These are phyloP conservation scores for Halichoeres trimaculatus DNA, from an alignment of 2,113 vertebrate genomes.

Conservation along the genomic window DNA sequence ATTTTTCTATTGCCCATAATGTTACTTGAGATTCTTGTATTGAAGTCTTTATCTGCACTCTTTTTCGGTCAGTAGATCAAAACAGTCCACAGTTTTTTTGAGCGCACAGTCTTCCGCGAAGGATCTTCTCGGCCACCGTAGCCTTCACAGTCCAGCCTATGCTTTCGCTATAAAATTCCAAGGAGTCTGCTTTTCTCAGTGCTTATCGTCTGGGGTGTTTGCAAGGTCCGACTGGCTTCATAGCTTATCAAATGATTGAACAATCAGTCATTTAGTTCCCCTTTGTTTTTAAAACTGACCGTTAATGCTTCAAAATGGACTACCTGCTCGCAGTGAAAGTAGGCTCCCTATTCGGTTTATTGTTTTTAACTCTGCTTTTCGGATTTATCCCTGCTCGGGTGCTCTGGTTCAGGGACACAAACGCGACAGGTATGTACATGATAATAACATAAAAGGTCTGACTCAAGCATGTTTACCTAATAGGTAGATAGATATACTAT, in stretches of 20 bases:
- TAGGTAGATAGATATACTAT: too few species aligned
- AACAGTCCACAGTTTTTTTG: too few species aligned
- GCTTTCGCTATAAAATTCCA: neutral
- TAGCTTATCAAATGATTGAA: neutral
- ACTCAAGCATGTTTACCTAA: neutral
- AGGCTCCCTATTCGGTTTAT: constrained; percentile 79
- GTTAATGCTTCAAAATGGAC: constrained; percentile 65
- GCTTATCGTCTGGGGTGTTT: neutral
- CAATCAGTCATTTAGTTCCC: neutral
- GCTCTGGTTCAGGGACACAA: constrained; percentile 78
- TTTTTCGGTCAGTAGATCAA: too few species aligned
- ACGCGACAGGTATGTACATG: constrained; percentile 76
- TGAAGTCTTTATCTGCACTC: too few species aligned
- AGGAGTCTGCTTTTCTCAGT: neutral
- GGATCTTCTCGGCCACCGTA: constrained; percentile 11
- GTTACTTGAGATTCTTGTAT: too few species aligned
- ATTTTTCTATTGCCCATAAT: too few species aligned
- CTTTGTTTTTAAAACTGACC: neutral
- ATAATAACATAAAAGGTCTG: neutral
- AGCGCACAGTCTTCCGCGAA: neutral
- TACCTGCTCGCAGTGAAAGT: constrained; percentile 83
- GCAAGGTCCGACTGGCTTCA: too few species aligned
- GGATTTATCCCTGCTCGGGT: constrained; percentile 84
- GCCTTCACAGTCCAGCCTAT: accelerated
- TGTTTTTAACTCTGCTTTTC: constrained; percentile 81